Evolutionary conservation across 2,797 vertebrate species (phyloP).

Genomic region (Enteromius treurensis): DNA sequence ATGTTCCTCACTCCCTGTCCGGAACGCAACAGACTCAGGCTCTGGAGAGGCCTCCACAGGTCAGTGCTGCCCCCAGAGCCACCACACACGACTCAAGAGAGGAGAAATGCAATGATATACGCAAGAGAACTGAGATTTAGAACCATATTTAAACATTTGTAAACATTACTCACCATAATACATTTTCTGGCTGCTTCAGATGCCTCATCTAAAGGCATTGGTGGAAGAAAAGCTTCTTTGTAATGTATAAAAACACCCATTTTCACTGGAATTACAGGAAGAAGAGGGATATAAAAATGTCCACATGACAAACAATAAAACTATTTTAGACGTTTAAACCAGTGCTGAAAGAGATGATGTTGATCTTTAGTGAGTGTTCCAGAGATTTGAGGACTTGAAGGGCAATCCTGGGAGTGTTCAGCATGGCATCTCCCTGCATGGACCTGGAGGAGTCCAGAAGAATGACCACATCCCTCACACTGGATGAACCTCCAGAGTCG

Average conservation of each 20-base stretch:
- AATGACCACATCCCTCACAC: constrained; percentile 74
- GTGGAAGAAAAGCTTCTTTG: constrained; percentile 76
- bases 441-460: constrained; percentile 86
- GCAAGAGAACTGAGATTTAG: background rate
- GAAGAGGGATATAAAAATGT: background rate
- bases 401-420: constrained; percentile 76
- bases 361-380: constrained; percentile 69
- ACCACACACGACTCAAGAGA: constrained; percentile 67
- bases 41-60: constrained; percentile 83
- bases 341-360: constrained; percentile 82
- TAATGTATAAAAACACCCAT: constrained; percentile 72
- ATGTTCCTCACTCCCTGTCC: constrained; percentile 78
- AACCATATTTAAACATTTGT: background rate
- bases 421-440: constrained; percentile 77
- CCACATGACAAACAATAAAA: background rate
- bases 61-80: constrained; percentile 85
- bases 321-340: constrained; percentile 60
- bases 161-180: constrained; percentile 75
- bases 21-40: constrained; percentile 80
- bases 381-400: constrained; percentile 71
- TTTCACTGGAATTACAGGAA: background rate
- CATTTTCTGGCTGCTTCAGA: constrained; percentile 65
- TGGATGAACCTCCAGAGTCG: background rate
- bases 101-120: background rate
- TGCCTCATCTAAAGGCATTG: constrained; percentile 54